Base-by-base conservation (phyloP, 2,888 invertebrate species). In the Boloria selene region DNA sequence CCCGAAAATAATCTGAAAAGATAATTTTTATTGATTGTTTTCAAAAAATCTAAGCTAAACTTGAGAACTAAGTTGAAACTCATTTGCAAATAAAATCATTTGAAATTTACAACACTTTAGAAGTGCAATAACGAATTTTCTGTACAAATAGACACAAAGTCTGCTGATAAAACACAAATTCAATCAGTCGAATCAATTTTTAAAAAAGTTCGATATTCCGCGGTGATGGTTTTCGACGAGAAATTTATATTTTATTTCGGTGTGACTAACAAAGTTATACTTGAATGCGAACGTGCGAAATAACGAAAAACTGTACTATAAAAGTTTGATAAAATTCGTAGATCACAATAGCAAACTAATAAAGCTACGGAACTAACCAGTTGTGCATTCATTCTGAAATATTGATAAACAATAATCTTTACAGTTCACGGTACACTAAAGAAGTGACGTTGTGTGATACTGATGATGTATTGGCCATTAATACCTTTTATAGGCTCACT, bases 401-500 rank as follows among this genome's bases (percentile, higher is more conserved):
- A 1, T 22, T n/a, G 16, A 4, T 13, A 16, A 13, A 7, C n/a
- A 13, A 22, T n/a, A n/a, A n/a, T 16, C 7, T 18, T 22, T 18
- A 45, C n/a, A 44, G 16, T 61, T 67, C 59, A 60, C 55, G 61
- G 62, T 65, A 56, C 69, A 63, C 51, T 56, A 62, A 38, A 58
- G 14, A 61, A 55, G 18, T 50, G 67, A 65, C 66, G 67, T 67
- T 59, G 67, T 71, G 10, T 38, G 62, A 54, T 61, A 78, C 77
- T 78, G 75, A 69, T 74, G 73, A 67, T 73, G 58, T 64, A 75
- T 68, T 71, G 64, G 63, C 64, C 69, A 73, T 73, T 75, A 76
- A 75, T 73, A 70, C 73, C 78, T 79, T 80, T 73, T 80, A 79
- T 80, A 79, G 75, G 69, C 61, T 68, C 70, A 69, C 72, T 67